Evolutionary conservation across 2,797 vertebrate genomes (phyloP), one percentile per base, ranked within the genome.

Genomic region (Gobio occitaniae): DNA sequence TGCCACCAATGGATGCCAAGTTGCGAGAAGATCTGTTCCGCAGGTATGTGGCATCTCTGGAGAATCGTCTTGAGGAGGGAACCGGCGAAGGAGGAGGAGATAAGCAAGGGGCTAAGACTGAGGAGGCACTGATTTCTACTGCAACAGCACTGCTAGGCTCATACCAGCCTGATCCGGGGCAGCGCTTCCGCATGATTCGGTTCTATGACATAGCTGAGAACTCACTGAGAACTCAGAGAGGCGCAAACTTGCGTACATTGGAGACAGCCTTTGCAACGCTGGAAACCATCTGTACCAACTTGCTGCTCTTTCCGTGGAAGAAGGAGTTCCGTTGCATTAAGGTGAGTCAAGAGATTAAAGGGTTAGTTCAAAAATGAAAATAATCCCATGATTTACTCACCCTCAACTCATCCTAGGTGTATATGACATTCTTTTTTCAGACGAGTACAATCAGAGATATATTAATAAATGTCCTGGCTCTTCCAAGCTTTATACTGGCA

Each of bases 301-400:
- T 99, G 82, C 95, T 99, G 87, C 96, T 99, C 61, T 99, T 97
- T 91, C 98, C 98, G 9, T 99, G 98, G 98, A 99, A 99, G 93
- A 99, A 99, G 91, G 98, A 99, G 89, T 99, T 99, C 93, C 96
- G 95, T 90, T 98, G 93, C 90, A 99, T 99, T 89, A 99, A 99
- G 96, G 98, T 99, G 91, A 78, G 89, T 86, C 52, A 36, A 82
- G 2, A 70, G 6, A 66, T 13, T 7, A 1, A 59, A 32, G 48
- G 25, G 25, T 16, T 29, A n/a, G 17, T 69, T 71, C 21, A 56
- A 56, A 59, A 59, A 44, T 44, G 9, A 44, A 44, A 44, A 44
- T 44, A 2, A 44, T 0, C 41, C 38, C 41, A 44, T 44, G 41
- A 44, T 44, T 44, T 44, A 44, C 41, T 9, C 41, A 44, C 41